These are phyloP conservation scores for Chalcosyrphus nemorum DNA, from an alignment of 2,888 invertebrate species.

Conservation along the genomic window DNA sequence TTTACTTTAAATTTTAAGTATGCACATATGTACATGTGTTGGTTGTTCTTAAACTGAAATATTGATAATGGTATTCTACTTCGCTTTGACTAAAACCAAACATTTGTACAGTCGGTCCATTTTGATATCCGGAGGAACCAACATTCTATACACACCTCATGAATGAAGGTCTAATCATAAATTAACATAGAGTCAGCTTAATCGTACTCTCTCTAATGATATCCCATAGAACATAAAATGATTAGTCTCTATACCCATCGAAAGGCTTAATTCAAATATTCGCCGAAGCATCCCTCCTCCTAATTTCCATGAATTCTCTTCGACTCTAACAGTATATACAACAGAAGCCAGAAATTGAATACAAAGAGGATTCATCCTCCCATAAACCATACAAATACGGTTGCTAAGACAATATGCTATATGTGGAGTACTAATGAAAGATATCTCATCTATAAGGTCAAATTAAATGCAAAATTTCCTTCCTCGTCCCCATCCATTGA, in stretches of 20 bases:
- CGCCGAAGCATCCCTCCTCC: neutral
- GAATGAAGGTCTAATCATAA: slow-evolving; percentile 37
- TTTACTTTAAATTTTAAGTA: too few species aligned
- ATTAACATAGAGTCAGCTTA: slow-evolving; percentile 43
- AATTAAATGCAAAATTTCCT: slow-evolving; percentile 70
- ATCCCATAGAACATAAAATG: slow-evolving; percentile 44
- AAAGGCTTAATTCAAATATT: slow-evolving; percentile 60
- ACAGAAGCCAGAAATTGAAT: slow-evolving; percentile 16
- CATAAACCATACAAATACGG: slow-evolving; percentile 41
- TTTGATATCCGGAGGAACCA: neutral
- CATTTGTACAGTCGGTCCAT: neutral
- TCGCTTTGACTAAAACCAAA: neutral
- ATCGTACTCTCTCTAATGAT: slow-evolving; percentile 43
- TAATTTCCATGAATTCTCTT: slow-evolving; percentile 34
- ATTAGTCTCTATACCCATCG: slow-evolving; percentile 48
- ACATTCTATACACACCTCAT: neutral
- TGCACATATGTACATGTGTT: too few species aligned
- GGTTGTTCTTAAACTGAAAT: too few species aligned
- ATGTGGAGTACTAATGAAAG: slow-evolving; percentile 63
- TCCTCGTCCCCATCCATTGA: slow-evolving; percentile 19
- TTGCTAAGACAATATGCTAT: slow-evolving; percentile 56
- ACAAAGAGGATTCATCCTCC: slow-evolving; percentile 21
- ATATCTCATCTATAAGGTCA: slow-evolving; percentile 72
- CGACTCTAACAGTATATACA: slow-evolving; percentile 17
- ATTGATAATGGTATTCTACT: neutral